Evolutionary conservation across 2,113 vertebrate genomes (phyloP).

Genomic region (Calidris pygmaea): DNA sequence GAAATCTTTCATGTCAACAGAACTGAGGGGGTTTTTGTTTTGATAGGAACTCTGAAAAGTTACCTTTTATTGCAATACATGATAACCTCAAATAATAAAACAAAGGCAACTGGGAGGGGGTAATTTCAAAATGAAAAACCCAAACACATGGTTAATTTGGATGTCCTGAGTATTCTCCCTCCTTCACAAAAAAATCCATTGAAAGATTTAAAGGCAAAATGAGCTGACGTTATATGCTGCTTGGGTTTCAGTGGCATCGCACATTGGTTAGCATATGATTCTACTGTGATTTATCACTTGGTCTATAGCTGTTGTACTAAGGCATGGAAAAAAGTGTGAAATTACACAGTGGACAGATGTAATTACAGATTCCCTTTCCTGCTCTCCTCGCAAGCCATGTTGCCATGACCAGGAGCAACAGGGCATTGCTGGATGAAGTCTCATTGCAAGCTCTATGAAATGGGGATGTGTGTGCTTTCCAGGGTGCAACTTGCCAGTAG

Average conservation of each 20-base stretch:
- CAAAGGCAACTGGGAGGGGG: not conserved
- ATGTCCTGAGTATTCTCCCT: not conserved
- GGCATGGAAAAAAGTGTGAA: not conserved
- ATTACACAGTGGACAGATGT: not conserved
- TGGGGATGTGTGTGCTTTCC: fast-evolving
- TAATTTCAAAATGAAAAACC: not conserved
- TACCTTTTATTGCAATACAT: not conserved
- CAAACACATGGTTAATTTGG: not conserved
- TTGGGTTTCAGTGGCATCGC: not conserved
- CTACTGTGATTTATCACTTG: not conserved
- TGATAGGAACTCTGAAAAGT: not conserved
- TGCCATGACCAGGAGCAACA: not conserved
- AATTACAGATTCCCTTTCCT: not conserved
- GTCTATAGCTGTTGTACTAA: not conserved
- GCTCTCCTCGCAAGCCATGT: not conserved
- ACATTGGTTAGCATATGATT: not conserved
- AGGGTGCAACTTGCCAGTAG: not conserved
- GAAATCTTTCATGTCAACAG: not conserved
- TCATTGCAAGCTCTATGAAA: not conserved
- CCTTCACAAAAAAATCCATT: not conserved
- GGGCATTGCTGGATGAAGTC: not conserved
- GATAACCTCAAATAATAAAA: not conserved
- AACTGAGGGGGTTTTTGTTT: not conserved
- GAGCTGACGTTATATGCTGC: not conserved
- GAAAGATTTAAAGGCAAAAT: not conserved